Percentiles rank a stretch among this genome's conserved stretches.
Conservation (phyloP, 2,888 invertebrate genomes). For the Atethmia centrago region DNA sequence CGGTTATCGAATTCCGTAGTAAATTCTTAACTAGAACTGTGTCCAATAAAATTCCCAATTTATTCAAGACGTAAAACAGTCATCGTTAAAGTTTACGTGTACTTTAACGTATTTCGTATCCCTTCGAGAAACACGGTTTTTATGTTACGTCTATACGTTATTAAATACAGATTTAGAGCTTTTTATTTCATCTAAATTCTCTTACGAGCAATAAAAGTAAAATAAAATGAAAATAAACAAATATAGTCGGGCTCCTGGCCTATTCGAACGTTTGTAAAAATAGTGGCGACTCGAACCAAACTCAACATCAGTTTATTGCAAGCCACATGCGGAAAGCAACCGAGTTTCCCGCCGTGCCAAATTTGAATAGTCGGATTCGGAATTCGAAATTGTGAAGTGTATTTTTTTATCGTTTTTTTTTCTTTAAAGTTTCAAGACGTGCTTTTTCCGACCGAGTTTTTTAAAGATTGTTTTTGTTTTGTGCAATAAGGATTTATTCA, state of each 20-base stretch:
- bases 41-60: slow-evolving; percentile 48
- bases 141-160: slow-evolving; percentile 47
- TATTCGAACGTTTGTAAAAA: slow-evolving; percentile 76
- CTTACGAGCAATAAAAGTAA: slow-evolving; percentile 59
- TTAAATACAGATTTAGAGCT: slow-evolving; percentile 50
- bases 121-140: slow-evolving; percentile 40
- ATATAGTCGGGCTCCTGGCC: slow-evolving; percentile 64
- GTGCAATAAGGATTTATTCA: neutral
- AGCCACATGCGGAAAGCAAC: slow-evolving; percentile 72
- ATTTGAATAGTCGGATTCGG: slow-evolving; percentile 60
- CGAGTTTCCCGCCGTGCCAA: slow-evolving; percentile 66
- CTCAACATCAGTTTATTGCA: slow-evolving; percentile 75
- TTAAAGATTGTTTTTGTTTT: neutral
- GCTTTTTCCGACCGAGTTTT: slow-evolving; percentile 25
- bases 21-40: slow-evolving; percentile 37
- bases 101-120: slow-evolving; percentile 40
- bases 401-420: slow-evolving; percentile 18
- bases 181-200: slow-evolving; percentile 52
- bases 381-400: slow-evolving; percentile 43
- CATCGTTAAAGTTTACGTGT: slow-evolving; percentile 51
- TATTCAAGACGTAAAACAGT: slow-evolving; percentile 50
- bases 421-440: slow-evolving; percentile 22
- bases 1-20: slow-evolving; percentile 32
- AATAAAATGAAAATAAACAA: slow-evolving; percentile 49
- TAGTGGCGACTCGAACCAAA: slow-evolving; percentile 72